Percentiles rank a stretch among this genome's conserved stretches.
Evolutionary conservation across 2,113 vertebrate species (phyloP).

Genomic region (Galemys pyrenaicus): DNA sequence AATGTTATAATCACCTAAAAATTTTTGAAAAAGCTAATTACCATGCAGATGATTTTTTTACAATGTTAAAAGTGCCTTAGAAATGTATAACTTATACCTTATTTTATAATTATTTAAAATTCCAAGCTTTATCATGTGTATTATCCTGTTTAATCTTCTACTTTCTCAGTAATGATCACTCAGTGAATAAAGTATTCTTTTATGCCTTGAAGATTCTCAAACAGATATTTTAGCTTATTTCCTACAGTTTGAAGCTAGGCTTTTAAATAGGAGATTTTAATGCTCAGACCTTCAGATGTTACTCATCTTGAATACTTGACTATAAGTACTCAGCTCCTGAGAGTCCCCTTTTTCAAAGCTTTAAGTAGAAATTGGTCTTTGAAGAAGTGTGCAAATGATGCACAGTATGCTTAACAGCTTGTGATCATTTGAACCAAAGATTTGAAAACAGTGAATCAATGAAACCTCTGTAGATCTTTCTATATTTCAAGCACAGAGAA

Average conservation of each 20-base stretch:
- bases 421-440: neutral
- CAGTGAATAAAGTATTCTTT: neutral
- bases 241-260: neutral
- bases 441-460: neutral
- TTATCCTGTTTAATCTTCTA: neutral
- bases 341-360: constrained; percentile 1
- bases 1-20: neutral
- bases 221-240: neutral
- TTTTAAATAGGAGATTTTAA: constrained; percentile 37
- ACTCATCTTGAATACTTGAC: neutral
- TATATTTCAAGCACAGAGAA: neutral
- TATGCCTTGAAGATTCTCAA: neutral
- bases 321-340: neutral
- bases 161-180: neutral
- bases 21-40: neutral
- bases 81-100: neutral
- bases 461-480: neutral
- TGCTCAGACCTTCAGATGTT: neutral
- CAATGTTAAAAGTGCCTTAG: neutral
- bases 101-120: constrained; percentile 37
- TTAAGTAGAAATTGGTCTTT: constrained; percentile 22
- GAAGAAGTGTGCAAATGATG: neutral
- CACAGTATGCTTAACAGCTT: neutral
- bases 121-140: neutral
- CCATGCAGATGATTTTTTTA: neutral